Conservation (phyloP, 2,113 vertebrate species). For the Rhinoderma darwinii region DNA sequence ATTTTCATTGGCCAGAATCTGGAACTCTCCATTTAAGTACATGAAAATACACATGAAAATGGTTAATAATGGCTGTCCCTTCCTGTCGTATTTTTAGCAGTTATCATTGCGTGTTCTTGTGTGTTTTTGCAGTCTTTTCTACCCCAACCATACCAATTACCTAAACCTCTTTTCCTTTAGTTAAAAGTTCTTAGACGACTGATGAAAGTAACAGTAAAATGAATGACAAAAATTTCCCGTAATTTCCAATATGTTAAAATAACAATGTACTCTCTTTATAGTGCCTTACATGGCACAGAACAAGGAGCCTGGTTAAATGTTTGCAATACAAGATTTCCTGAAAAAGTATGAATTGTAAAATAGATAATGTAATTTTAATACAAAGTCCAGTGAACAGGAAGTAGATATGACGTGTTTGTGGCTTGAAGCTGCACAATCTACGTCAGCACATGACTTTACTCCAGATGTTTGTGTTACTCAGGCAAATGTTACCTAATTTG, state of each 20-base stretch:
- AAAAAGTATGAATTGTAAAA: not conserved
- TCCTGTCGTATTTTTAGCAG: too few relatives aligned
- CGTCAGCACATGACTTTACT: not conserved
- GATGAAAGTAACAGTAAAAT: not conserved
- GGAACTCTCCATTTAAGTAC: too few relatives aligned
- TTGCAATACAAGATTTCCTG: not conserved
- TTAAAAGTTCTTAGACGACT: not conserved
- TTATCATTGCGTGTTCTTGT: too few relatives aligned
- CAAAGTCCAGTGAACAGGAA: not conserved
- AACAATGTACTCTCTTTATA: not conserved
- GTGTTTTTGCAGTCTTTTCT: too few relatives aligned
- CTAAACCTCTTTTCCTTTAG: too few relatives aligned
- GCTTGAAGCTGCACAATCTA: not conserved
- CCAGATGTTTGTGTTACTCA: constrained; percentile 1
- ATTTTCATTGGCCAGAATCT: too few relatives aligned
- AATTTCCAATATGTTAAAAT: not conserved
- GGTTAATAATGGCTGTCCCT: too few relatives aligned
- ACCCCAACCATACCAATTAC: too few relatives aligned
- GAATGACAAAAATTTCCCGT: not conserved
- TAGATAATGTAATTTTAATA: not conserved
- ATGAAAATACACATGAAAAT: too few relatives aligned
- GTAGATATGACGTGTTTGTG: constrained; percentile 31
- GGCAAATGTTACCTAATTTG: not conserved
- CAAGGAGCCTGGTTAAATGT: not conserved
- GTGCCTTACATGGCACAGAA: not conserved